These are phyloP conservation scores for Ariopsis seemanni DNA, from an alignment of 2,113 vertebrate genomes.

Conservation along the genomic window DNA sequence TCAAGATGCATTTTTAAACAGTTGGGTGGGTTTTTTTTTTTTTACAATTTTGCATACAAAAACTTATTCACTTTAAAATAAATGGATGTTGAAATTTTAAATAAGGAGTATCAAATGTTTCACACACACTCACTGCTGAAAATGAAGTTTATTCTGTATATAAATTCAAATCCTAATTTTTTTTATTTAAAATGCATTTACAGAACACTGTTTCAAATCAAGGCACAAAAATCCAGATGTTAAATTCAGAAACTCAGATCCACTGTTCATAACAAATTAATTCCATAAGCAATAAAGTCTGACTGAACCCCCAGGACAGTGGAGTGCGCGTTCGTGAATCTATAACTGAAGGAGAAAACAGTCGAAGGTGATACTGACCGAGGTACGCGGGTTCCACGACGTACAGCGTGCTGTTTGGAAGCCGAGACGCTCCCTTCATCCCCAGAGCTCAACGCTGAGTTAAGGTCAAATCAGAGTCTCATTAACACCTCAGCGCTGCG, in stretches of 20 bases:
- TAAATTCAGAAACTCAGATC: not conserved
- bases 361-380: conserved; percentile 69
- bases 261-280: not conserved
- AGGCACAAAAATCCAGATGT: not conserved
- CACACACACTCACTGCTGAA: not conserved
- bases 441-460: conserved; percentile 75
- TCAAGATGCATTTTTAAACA: not conserved
- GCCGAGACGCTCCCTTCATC: conserved; percentile 88
- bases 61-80: not conserved
- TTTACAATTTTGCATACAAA: not conserved
- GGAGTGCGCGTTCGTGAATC: not conserved
- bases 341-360: not conserved
- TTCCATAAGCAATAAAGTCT: not conserved
- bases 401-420: conserved; percentile 91
- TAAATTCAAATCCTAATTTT: not conserved
- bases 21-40: not conserved
- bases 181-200: not conserved
- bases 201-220: not conserved
- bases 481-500: not conserved
- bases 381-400: conserved; percentile 90
- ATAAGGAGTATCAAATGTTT: not conserved
- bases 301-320: not conserved
- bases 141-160: not conserved
- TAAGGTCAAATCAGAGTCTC: conserved; percentile 67
- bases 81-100: not conserved